Percentiles rank a stretch among this genome's conserved stretches.
Evolutionary conservation across 1,140 invertebrate genomes (phyloP).

Genomic region (honey bee (Apis mellifera)): Amel_HAv3.1 CM009942.2:11459001-11459500

Average conservation of each 20-base stretch:
- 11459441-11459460: constrained; percentile 24
- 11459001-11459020: no score
- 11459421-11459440: not conserved
- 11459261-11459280: not conserved
- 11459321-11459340: constrained; percentile 69
- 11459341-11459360: constrained; percentile 7
- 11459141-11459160: not conserved
- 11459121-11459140: not conserved
- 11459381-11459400: constrained; percentile 43
- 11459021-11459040: no score
- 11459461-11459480: constrained; percentile 30
- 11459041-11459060: no score
- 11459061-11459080: no score
- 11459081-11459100: not conserved
- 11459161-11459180: no score
- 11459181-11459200: not conserved
- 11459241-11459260: not conserved
- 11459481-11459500: not conserved
- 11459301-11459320: constrained; percentile 75
- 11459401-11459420: not conserved
- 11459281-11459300: constrained; percentile 45
- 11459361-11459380: constrained; percentile 62
- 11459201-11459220: not conserved
- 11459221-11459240: not conserved
- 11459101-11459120: not conserved